A percentile compares a stretch with the other conserved stretches of the same genome.
Evolutionary conservation across 2,797 vertebrate genomes (phyloP).

Genomic region (Semotilus atromaculatus): DNA sequence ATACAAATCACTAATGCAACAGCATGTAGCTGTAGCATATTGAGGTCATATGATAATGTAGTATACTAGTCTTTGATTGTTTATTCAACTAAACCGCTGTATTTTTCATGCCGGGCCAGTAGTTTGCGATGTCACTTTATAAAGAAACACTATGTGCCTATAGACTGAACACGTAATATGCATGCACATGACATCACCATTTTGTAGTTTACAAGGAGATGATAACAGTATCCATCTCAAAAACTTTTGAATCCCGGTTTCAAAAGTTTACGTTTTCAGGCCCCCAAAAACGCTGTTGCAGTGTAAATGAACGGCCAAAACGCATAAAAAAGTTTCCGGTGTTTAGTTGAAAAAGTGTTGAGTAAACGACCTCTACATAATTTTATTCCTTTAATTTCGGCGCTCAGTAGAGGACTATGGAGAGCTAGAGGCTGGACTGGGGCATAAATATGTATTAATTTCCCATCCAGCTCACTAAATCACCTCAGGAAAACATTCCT

Average conservation of each 20-base stretch:
- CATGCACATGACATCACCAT: neutral
- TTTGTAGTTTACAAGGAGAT: neutral
- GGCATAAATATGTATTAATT: neutral
- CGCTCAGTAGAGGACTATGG: neutral
- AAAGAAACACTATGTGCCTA: neutral
- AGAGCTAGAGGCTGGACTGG: neutral
- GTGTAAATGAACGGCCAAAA: neutral
- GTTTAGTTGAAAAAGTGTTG: neutral
- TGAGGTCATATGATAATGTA: too few relatives aligned
- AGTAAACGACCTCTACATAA: neutral
- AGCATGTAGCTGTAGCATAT: too few relatives aligned
- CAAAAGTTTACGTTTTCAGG: neutral
- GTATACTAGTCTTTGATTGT: too few relatives aligned
- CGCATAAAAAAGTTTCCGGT: neutral
- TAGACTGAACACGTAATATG: neutral
- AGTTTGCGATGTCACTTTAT: too few relatives aligned
- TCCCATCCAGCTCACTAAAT: constrained; percentile 2
- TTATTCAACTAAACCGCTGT: too few relatives aligned
- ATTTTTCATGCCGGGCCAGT: too few relatives aligned
- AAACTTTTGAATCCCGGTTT: too few relatives aligned
- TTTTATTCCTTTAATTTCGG: neutral
- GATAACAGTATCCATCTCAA: too few relatives aligned
- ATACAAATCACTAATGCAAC: too few relatives aligned
- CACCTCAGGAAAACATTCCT: constrained; percentile 25
- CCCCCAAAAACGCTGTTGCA: neutral